Conservation (phyloP, 2,113 vertebrate species). For the Paramormyrops kingsleyae region DNA sequence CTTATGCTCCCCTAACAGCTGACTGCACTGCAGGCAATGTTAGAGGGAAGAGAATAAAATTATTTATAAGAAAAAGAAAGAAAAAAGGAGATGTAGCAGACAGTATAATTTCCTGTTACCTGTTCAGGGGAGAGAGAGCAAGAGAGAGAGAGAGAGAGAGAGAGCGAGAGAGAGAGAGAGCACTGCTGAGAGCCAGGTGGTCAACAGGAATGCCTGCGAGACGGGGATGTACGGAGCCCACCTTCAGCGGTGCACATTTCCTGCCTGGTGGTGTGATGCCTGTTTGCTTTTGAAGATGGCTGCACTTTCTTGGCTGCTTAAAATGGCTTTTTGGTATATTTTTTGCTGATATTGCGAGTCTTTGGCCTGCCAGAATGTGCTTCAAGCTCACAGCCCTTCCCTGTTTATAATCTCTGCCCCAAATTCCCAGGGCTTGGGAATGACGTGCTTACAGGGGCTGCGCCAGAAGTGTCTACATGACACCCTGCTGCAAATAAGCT, state of each 20-base stretch:
- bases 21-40: background rate
- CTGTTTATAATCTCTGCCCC: background rate
- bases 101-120: background rate
- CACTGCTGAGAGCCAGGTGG: background rate
- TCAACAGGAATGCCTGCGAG: background rate
- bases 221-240: background rate
- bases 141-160: background rate
- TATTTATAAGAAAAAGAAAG: background rate
- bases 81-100: background rate
- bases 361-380: background rate
- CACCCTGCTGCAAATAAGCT: background rate
- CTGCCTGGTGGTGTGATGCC: background rate
- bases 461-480: background rate
- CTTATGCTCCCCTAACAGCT: background rate
- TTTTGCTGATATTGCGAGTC: background rate
- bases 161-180: background rate
- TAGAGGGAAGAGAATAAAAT: background rate
- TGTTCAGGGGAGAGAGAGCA: background rate
- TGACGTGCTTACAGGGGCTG: background rate
- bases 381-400: background rate
- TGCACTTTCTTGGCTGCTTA: background rate
- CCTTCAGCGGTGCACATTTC: background rate
- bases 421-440: background rate
- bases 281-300: background rate
- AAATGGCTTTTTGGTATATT: slow-evolving; percentile 1